A percentile compares a stretch with the other conserved stretches of the same genome.
Evolutionary conservation across 2,113 vertebrate species (phyloP).

Genomic region (Lophius piscatorius): DNA sequence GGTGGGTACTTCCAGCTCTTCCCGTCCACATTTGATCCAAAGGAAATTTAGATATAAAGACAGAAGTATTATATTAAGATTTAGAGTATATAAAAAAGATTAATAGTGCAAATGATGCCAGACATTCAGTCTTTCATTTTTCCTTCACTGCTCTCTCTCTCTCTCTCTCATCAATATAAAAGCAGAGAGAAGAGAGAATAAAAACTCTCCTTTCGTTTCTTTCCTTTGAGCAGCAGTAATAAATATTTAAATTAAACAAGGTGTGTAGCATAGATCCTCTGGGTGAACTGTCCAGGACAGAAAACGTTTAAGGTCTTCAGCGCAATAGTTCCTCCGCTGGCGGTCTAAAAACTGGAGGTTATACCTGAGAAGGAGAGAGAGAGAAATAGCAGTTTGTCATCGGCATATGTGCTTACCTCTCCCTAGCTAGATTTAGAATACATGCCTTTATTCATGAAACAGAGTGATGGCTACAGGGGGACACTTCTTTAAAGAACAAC

Average conservation of each 20-base stretch:
- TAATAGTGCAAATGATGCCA: slow-evolving; percentile 79
- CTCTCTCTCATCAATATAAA: slow-evolving; percentile 23
- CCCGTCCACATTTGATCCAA: slow-evolving; percentile 31
- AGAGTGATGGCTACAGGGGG: background rate
- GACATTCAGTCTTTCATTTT: slow-evolving; percentile 50
- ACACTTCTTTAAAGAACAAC: background rate
- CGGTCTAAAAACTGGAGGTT: slow-evolving; percentile 35
- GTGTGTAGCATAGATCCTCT: slow-evolving; percentile 46
- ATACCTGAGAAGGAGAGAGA: slow-evolving; percentile 51
- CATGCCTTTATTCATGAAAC: background rate
- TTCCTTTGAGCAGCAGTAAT: slow-evolving; percentile 76
- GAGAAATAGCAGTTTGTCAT: slow-evolving; percentile 42
- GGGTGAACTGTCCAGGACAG: slow-evolving; percentile 15
- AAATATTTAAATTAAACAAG: slow-evolving; percentile 80
- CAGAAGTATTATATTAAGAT: slow-evolving; percentile 55
- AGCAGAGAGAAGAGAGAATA: slow-evolving; percentile 24
- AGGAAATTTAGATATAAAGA: slow-evolving; percentile 24
- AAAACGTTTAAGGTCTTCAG: slow-evolving; percentile 21
- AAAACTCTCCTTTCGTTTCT: slow-evolving; percentile 39
- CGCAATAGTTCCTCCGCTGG: background rate
- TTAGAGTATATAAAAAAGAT: slow-evolving; percentile 48
- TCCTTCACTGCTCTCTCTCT: background rate
- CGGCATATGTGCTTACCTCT: background rate
- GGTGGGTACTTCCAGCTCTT: slow-evolving; percentile 37
- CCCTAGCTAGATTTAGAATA: background rate